These are phyloP conservation scores for Thereva nobilitata DNA, from an alignment of 2,888 invertebrate species.

Conservation along the genomic window DNA sequence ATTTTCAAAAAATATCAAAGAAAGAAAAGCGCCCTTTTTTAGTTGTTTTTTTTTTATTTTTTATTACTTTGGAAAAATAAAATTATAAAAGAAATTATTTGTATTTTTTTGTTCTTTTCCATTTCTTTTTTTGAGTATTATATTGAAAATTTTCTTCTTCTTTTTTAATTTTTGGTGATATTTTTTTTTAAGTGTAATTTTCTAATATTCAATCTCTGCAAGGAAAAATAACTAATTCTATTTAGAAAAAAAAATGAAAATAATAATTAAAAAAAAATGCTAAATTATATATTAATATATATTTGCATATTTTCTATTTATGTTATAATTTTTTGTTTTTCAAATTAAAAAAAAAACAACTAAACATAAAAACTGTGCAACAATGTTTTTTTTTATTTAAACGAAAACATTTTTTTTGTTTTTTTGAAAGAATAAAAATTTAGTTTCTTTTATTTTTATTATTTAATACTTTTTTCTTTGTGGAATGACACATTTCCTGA, in stretches of 20 bases:
- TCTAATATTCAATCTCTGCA: too few species aligned
- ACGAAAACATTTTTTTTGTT: too few species aligned
- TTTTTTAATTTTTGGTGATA: background rate
- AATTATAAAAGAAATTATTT: too few species aligned
- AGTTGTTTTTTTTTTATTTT: conserved; percentile 31
- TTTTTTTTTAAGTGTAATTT: background rate
- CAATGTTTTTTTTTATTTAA: conserved; percentile 7
- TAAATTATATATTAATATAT: background rate
- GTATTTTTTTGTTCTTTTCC: too few species aligned
- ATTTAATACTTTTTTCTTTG: conserved; percentile 62
- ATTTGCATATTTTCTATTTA: too few species aligned
- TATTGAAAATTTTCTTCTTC: too few species aligned
- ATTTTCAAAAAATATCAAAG: too few species aligned
- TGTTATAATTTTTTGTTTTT: too few species aligned
- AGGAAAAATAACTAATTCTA: too few species aligned
- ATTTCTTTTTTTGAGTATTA: too few species aligned
- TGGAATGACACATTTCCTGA: conserved; percentile 87
- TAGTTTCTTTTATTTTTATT: conserved; percentile 51
- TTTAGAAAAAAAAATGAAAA: too few species aligned
- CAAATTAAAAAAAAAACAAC: conserved; percentile 42
- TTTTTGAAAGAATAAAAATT: background rate
- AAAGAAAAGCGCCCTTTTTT: too few species aligned
- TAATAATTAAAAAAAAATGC: background rate
- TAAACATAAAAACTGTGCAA: conserved; percentile 16
- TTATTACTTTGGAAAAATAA: background rate